phyloP scores from a whole-genome alignment of 1,140 invertebrate species.

The Pissodes strobi region DNA sequence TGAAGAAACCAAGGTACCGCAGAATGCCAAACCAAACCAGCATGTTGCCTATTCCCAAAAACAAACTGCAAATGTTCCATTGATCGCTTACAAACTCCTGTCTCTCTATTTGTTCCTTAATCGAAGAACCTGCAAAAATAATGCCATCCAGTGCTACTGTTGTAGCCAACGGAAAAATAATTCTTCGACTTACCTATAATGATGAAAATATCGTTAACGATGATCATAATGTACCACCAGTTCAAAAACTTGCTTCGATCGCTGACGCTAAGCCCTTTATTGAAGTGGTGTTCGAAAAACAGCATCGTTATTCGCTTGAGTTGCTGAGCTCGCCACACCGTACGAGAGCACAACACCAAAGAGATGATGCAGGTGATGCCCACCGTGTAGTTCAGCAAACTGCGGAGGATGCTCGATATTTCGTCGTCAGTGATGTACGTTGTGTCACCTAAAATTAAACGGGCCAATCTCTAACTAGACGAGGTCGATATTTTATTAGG shows the following conservation, averaged over 20 bases:
- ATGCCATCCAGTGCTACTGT: no score
- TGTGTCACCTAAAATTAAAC: conserved; percentile 62
- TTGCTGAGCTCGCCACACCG: conserved; percentile 85
- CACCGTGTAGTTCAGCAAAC: conserved; percentile 86
- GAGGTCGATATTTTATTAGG: no score
- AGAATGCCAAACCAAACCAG: conserved; percentile 97
- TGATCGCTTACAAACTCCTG: conserved; percentile 83
- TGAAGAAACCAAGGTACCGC: conserved; percentile 96
- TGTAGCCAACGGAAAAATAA: no score
- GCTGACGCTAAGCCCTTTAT: conserved; percentile 73
- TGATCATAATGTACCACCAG: conserved; percentile 97
- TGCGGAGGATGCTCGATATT: conserved; percentile 74
- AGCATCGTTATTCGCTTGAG: conserved; percentile 80
- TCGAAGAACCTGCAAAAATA: conserved; percentile 77
- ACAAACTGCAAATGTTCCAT: conserved; percentile 93
- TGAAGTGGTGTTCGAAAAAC: conserved; percentile 80
- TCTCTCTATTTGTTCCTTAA: conserved; percentile 93
- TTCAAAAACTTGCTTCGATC: conserved; percentile 93
- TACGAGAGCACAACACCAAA: conserved; percentile 83
- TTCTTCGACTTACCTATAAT: conserved; percentile 67
- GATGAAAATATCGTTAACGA: conserved; percentile 93
- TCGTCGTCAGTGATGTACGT: conserved; percentile 73
- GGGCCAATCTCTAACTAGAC: no score
- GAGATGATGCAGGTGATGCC: conserved; percentile 85
- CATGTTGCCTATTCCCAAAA: conserved; percentile 92